Evolutionary conservation across 2,888 invertebrate species (phyloP), one percentile per base, ranked within the genome.

Genomic region (Liodrosophila aerea): DNA sequence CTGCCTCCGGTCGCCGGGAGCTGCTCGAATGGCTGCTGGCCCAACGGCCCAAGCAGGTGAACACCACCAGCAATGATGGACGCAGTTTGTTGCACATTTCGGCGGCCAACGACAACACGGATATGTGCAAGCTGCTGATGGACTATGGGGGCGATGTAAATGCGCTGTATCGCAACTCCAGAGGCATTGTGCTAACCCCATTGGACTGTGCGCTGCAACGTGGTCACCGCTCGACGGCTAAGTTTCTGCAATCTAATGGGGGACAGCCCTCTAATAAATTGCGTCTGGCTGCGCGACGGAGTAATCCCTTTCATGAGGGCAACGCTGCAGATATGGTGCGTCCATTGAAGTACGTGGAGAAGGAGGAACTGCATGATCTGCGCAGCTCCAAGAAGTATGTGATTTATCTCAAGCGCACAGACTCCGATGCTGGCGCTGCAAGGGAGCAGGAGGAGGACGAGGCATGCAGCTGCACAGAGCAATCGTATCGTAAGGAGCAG

Each of bases 71-170:
- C 87, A 96, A 96, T 78, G 97, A 97, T 87, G 98, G 98, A 0
- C 93, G 97, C 61, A 97, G 97, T 15, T 94, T 97, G 13, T 91
- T 99, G 37, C 99, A 99, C 89, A 94, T 99, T 63, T 98, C 98
- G 0, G 97, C 98, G 7, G 93, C 97, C 41, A 95, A 96, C 80
- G 98, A 98, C 83, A 96, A 98, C 88, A 93, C 98, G 3, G 98
- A 98, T 89, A 94, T 98, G 91, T 97, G 98, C 89, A 97, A 95
- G 90, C 92, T 96, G 64, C 91, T 98, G 11, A 88, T 98, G 54
- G 97, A 97, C 86, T 92, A 94, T 46, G 95, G 95, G 0, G 97
- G 96, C 0, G 93, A 96, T 86, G 93, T 97, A 1, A 98, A 98
- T 89, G 94, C 95, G 0, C 92, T 98, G 12, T 93, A 97, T 72